Percentiles rank a stretch among this genome's conserved stretches.
Evolutionary conservation across 2,113 vertebrate genomes (phyloP).

Genomic region (Cavia aperea): DNA sequence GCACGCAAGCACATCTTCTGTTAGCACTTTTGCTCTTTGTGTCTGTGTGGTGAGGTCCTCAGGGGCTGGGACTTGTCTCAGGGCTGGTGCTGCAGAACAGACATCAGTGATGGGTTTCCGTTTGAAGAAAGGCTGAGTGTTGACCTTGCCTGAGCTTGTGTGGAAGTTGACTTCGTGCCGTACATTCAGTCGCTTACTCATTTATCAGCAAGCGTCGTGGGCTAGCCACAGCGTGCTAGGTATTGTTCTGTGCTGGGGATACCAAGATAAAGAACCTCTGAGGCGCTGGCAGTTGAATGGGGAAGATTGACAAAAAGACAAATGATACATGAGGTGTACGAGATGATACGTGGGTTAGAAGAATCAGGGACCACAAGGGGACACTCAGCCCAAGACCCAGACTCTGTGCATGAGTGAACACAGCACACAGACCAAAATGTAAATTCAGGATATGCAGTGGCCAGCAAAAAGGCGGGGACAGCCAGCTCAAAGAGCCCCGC

Average conservation of each 20-base stretch:
- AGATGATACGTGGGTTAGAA: background rate
- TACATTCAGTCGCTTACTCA: background rate
- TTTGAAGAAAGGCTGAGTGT: background rate
- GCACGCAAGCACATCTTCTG: background rate
- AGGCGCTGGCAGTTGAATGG: conserved; percentile 2
- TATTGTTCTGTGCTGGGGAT: conserved; percentile 4
- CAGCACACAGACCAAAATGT: background rate
- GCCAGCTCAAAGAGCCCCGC: background rate
- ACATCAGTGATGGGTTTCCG: conserved; percentile 6
- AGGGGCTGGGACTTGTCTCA: background rate
- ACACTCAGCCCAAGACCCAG: background rate
- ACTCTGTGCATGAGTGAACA: background rate
- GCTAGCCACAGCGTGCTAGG: background rate
- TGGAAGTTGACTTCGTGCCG: background rate
- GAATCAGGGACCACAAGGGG: background rate
- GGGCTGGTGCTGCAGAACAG: background rate
- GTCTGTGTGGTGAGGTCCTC: background rate
- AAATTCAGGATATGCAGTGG: background rate
- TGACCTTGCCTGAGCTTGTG: background rate
- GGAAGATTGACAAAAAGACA: background rate
- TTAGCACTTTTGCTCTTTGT: background rate
- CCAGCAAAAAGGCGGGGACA: background rate
- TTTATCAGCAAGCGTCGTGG: background rate
- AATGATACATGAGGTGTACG: background rate
- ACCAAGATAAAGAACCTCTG: background rate